Conservation (phyloP, 2,888 invertebrate species). For the Cerceris ruficornis region DNA sequence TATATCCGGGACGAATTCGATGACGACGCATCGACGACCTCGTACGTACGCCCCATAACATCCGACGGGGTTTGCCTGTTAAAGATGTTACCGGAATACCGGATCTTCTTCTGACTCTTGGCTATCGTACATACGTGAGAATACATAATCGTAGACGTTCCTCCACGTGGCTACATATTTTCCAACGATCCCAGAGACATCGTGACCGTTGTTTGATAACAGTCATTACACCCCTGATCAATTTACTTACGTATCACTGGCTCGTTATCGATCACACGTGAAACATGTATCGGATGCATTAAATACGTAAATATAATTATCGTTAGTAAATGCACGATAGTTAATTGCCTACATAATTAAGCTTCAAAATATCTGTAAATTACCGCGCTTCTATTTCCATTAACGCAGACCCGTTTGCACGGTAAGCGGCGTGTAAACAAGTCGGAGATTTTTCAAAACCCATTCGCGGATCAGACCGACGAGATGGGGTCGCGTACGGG, state of each 20-base stretch:
- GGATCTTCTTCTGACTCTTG: background rate
- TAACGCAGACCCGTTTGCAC: background rate
- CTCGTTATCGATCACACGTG: too few relatives aligned
- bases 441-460: background rate
- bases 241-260: too few relatives aligned
- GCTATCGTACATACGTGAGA: too few relatives aligned
- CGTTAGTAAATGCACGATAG: background rate
- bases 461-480: background rate
- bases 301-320: background rate
- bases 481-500: constrained; percentile 14
- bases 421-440: background rate
- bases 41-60: constrained; percentile 15
- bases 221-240: too few relatives aligned
- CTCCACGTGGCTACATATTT: too few relatives aligned
- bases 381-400: too few relatives aligned
- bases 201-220: too few relatives aligned
- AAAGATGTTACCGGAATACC: constrained; percentile 17
- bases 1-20: constrained; percentile 52
- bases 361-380: too few relatives aligned
- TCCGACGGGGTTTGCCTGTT: constrained; percentile 1
- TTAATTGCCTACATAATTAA: background rate
- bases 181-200: too few relatives aligned
- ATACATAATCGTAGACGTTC: too few relatives aligned
- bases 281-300: too few relatives aligned
- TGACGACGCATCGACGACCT: constrained; percentile 34